Evolutionary conservation across 2,797 vertebrate genomes (phyloP).

Genomic region (Octomys mimax): DNA sequence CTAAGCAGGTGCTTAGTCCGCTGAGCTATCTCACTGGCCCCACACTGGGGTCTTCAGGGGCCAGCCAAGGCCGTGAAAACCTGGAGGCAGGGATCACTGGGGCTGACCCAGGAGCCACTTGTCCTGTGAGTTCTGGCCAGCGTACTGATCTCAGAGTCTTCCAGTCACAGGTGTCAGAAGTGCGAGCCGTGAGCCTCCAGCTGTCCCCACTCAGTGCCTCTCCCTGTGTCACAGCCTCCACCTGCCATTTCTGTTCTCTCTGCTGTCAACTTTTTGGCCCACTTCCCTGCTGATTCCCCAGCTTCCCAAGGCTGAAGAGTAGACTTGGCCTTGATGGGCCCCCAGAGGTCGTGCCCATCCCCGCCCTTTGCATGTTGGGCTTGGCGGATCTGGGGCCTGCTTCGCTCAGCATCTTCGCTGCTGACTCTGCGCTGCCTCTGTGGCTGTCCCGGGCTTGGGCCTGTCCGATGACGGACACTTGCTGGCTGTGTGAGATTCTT

Average conservation of each 20-base stretch:
- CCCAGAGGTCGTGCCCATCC: accelerated
- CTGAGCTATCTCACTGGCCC: too few species aligned
- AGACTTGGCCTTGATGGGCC: neutral
- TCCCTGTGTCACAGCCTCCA: accelerated
- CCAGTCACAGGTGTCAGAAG: neutral
- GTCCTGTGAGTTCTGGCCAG: accelerated
- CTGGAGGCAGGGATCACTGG: neutral
- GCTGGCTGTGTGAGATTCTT: neutral
- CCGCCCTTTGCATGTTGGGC: accelerated
- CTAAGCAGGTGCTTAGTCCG: too few species aligned
- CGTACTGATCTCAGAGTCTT: neutral
- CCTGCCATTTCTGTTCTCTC: neutral
- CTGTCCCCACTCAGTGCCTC: accelerated
- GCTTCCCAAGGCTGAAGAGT: neutral
- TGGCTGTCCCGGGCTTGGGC: neutral
- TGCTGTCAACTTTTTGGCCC: neutral
- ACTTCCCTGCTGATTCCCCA: neutral
- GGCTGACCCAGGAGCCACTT: neutral
- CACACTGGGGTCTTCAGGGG: neutral
- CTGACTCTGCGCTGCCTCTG: neutral
- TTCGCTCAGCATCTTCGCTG: neutral
- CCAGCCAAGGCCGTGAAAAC: too few species aligned
- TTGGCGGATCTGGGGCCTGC: accelerated
- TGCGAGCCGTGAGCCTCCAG: accelerated
- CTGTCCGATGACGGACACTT: neutral